Conservation (phyloP, 2,113 vertebrate genomes). For the Perca flavescens region DNA sequence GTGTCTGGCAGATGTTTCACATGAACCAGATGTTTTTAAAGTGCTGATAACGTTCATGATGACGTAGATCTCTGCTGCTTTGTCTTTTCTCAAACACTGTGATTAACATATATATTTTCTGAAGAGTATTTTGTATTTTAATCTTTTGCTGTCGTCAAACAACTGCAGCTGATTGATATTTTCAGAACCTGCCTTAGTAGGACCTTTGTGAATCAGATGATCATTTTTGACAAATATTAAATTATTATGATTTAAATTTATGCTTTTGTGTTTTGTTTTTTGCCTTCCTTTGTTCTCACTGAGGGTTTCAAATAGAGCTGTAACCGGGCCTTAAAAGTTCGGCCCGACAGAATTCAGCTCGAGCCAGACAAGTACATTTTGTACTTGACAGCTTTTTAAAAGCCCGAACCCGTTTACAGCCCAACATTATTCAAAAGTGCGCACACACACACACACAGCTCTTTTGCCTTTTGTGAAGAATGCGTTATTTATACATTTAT, state of each 20-base stretch:
- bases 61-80: background rate
- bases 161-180: background rate
- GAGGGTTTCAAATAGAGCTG: too few relatives aligned
- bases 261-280: background rate
- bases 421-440: too few relatives aligned
- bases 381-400: too few relatives aligned
- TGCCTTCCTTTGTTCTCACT: background rate
- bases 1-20: background rate
- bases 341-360: too few relatives aligned
- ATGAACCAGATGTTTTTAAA: too few relatives aligned
- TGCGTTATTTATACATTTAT: too few relatives aligned
- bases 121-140: constrained; percentile 21
- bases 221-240: constrained; percentile 39
- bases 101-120: background rate
- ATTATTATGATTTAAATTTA: constrained; percentile 18
- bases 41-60: background rate
- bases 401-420: too few relatives aligned
- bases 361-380: too few relatives aligned
- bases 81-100: background rate
- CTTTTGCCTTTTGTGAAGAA: too few relatives aligned
- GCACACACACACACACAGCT: too few relatives aligned
- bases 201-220: constrained; percentile 8
- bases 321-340: too few relatives aligned
- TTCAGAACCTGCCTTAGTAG: constrained; percentile 29
- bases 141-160: background rate